Percentiles rank a stretch among this genome's conserved stretches.
Conservation (phyloP, 2,797 vertebrate species). For the Pachyuromys duprasi region DNA sequence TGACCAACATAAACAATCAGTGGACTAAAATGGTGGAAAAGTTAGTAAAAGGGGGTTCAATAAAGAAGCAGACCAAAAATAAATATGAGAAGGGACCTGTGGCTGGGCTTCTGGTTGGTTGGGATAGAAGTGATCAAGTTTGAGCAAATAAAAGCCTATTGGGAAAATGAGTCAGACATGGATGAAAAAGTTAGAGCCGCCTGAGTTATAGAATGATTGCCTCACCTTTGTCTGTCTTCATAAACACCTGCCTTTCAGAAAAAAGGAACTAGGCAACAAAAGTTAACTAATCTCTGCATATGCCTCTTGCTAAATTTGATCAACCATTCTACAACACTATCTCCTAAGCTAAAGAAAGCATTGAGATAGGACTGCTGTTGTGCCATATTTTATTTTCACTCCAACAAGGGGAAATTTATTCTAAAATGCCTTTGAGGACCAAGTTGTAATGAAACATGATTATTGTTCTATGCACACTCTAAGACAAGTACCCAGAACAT, state of each 20-base stretch:
- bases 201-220: background rate
- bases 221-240: background rate
- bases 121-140: background rate
- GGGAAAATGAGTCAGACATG: background rate
- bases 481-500: background rate
- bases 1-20: background rate
- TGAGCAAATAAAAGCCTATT: background rate
- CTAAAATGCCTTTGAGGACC: background rate
- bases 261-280: background rate
- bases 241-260: background rate
- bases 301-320: background rate
- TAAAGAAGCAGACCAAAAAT: background rate
- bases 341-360: background rate
- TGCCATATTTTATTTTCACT: background rate
- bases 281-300: background rate
- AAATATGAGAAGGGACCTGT: background rate
- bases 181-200: background rate
- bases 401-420: background rate
- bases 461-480: background rate
- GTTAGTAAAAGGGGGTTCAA: background rate
- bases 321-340: background rate
- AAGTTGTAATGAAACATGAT: background rate
- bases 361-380: rapidly evolving
- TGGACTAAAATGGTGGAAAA: background rate
- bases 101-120: background rate